Evolutionary conservation across 2,113 vertebrate genomes (phyloP), one percentile per base, ranked within the genome.

Genomic region (Miniopterus natalensis): DNA sequence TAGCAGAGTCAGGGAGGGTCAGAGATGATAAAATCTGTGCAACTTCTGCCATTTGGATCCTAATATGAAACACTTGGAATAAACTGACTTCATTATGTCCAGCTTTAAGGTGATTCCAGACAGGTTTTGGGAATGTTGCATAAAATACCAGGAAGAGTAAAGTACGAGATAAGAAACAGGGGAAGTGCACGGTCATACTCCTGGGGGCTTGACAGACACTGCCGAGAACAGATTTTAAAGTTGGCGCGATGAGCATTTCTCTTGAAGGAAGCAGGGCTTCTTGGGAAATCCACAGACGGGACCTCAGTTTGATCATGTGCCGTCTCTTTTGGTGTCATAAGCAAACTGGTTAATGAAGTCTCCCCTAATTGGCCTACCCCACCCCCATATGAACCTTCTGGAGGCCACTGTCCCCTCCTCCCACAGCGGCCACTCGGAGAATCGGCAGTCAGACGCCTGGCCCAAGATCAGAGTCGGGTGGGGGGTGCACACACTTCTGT

Each of bases 181-280:
- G 31, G 14, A 36, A 23, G 45, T 14, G 2, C 6, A 27, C 0
- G 3, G 36, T 49, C 68, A 0, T 14, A 3, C 3, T 45, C 68
- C 20, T 3, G 1, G 45, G 40, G 11, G 84, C 25, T 15, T n/a
- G 18, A 3, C 12, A 3, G 0, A 65, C n/a, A 1, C 71, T 4
- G 12, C 47, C 3, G 12, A n/a, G 45, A 18, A 4, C 3, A 14
- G n/a, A 45, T 59, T 36, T 74, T 65, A 13, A 23, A 59, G 31
- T 21, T 3, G 1, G n/a, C 66, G 74, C 40, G 36, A 25, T 8
- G 1, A 14, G 83, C 25, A 0, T 73, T 79, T 73, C 29, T 36
- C 68, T 8, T 14, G 31, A 53, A 84, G 78, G 51, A 53, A 74
- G 42, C 18, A 14, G 4, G 66, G 6, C 18, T 7, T 51, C 57